phyloP scores from a whole-genome alignment of 2,797 vertebrate genomes.

The Odontamblyopus lacepedii region DNA sequence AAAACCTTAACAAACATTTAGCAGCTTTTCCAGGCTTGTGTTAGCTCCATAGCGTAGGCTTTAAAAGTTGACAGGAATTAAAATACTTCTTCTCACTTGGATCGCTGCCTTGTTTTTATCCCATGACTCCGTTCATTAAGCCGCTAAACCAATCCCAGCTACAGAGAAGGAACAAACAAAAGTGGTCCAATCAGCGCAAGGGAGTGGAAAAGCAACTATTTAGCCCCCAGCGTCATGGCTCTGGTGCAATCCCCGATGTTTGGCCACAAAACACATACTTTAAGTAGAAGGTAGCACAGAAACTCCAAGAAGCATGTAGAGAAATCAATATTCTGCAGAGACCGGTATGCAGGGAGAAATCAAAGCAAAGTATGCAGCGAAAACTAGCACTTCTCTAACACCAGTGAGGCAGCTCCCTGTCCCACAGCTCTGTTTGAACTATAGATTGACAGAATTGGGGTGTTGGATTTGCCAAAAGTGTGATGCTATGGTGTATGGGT shows the following conservation, averaged over 20 bases:
- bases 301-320: constrained; percentile 34
- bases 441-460: constrained; percentile 60
- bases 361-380: constrained; percentile 54
- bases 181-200: constrained; percentile 28
- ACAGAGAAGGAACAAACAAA: constrained; percentile 37
- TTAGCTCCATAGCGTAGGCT: constrained; percentile 41
- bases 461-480: constrained; percentile 44
- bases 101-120: constrained; percentile 29
- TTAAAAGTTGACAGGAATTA: constrained; percentile 46
- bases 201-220: constrained; percentile 43
- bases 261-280: constrained; percentile 40
- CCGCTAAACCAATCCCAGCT: constrained; percentile 25
- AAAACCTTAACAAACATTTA: constrained; percentile 38
- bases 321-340: constrained; percentile 57
- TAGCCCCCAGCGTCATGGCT: constrained; percentile 22
- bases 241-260: constrained; percentile 26
- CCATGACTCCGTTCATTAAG: constrained; percentile 30
- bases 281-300: constrained; percentile 44
- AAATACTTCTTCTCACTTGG: constrained; percentile 36
- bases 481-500: constrained; percentile 10
- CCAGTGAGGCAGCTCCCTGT: constrained; percentile 33
- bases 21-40: constrained; percentile 37
- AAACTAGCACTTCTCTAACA: constrained; percentile 40
- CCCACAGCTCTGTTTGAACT: constrained; percentile 38
- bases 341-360: constrained; percentile 42